Percentiles rank a stretch among this genome's conserved stretches.
phyloP scores from a whole-genome alignment of 2,797 vertebrate species.

The Propithecus perrieri region DNA sequence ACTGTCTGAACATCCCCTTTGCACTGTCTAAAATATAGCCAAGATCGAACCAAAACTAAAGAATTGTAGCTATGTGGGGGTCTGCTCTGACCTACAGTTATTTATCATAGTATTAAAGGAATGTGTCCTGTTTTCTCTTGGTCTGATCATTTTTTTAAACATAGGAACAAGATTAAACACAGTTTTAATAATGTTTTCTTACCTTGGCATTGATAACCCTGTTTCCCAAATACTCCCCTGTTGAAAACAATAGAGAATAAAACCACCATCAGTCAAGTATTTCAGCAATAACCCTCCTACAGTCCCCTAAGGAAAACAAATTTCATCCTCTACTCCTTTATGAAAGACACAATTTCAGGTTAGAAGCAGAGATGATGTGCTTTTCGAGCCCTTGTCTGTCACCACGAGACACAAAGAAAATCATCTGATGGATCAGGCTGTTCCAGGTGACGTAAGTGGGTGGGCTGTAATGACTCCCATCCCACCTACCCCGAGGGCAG shows the following conservation, averaged over 20 bases:
- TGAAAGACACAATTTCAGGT: constrained; percentile 18
- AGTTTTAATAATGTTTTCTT: constrained; percentile 69
- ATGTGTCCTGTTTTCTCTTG: constrained; percentile 17
- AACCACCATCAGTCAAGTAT: constrained; percentile 42
- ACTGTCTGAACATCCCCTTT: background rate
- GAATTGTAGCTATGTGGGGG: background rate
- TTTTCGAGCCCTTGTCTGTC: background rate
- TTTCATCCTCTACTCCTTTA: background rate
- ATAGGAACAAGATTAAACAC: constrained; percentile 10
- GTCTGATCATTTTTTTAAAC: background rate
- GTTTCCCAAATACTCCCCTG: constrained; percentile 99
- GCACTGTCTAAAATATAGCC: background rate
- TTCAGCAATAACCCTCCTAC: background rate
- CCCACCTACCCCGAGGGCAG: background rate
- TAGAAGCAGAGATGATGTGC: background rate
- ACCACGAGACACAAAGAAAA: background rate
- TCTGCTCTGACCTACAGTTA: background rate
- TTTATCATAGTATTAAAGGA: background rate
- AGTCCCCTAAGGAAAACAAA: constrained; percentile 23
- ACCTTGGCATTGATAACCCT: constrained; percentile 99
- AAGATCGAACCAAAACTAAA: constrained; percentile 4
- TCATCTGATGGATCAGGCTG: background rate
- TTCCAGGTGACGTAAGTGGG: background rate
- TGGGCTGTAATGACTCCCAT: no score
- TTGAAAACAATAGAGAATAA: constrained; percentile 79